A percentile compares a stretch with the other conserved stretches of the same genome.
Evolutionary conservation across 2,113 vertebrate genomes (phyloP).

Genomic region (Zingel zingel): DNA sequence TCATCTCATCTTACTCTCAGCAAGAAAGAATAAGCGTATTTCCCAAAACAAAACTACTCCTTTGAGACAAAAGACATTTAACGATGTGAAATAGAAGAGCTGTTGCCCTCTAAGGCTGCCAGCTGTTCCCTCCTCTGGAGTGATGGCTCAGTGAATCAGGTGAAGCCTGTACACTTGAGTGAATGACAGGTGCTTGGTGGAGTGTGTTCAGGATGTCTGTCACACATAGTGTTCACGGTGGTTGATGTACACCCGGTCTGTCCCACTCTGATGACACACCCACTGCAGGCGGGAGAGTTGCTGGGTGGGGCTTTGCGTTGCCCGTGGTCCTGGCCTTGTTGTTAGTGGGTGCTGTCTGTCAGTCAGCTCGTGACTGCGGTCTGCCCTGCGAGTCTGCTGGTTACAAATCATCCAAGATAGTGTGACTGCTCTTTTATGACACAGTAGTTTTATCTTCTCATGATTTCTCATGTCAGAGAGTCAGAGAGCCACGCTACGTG

Average conservation of each 20-base stretch:
- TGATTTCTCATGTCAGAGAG: background rate
- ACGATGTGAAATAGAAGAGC: background rate
- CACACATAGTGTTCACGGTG: constrained; percentile 86
- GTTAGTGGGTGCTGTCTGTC: constrained; percentile 43
- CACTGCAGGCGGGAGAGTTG: constrained; percentile 80
- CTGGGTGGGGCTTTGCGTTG: constrained; percentile 60
- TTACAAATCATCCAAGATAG: background rate
- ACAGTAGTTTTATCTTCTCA: background rate
- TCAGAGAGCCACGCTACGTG: background rate
- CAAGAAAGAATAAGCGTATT: background rate
- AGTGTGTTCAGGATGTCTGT: constrained; percentile 32
- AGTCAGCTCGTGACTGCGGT: constrained; percentile 53
- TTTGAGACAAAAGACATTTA: background rate
- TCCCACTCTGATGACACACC: constrained; percentile 85
- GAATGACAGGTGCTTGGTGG: constrained; percentile 17
- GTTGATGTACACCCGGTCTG: constrained; percentile 85
- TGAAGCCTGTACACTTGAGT: constrained; percentile 26
- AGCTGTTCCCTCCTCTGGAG: constrained; percentile 31
- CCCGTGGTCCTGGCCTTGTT: constrained; percentile 13
- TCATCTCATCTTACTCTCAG: background rate
- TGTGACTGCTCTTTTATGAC: background rate
- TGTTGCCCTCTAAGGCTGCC: constrained; percentile 5
- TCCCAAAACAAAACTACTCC: background rate
- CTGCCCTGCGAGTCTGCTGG: constrained; percentile 71
- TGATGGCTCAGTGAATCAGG: constrained; percentile 26